phyloP scores from a whole-genome alignment of 2,113 vertebrate genomes.

The Gopherus evgoodei region DNA sequence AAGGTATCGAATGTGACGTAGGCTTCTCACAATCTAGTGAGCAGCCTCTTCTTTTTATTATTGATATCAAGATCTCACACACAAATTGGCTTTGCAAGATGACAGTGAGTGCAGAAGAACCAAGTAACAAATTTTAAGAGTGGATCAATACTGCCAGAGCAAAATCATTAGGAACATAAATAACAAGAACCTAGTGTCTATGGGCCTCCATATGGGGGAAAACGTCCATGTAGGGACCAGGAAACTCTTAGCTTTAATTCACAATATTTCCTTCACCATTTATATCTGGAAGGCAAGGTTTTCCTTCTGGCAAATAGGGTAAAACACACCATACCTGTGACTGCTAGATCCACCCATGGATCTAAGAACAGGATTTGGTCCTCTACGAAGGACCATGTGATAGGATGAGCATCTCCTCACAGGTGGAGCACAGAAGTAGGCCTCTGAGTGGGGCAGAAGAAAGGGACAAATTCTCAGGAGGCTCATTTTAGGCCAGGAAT shows the following conservation, averaged over 20 bases:
- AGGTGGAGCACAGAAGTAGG: background rate
- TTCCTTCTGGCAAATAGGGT: background rate
- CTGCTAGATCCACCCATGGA: too few species aligned
- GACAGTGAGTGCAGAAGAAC: background rate
- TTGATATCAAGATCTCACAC: conserved; percentile 7
- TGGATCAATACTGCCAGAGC: background rate
- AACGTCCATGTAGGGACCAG: background rate
- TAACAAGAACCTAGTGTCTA: background rate
- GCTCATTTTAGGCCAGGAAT: background rate
- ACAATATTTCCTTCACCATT: background rate
- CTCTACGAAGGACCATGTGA: background rate
- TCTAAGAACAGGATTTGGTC: background rate
- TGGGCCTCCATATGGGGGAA: background rate
- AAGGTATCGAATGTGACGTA: background rate
- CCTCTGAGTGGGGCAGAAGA: background rate
- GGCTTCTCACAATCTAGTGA: background rate
- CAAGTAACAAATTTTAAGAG: background rate
- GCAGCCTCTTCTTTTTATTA: background rate
- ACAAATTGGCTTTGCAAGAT: background rate
- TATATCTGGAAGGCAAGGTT: background rate
- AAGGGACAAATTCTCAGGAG: background rate
- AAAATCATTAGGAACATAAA: background rate
- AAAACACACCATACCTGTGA: background rate
- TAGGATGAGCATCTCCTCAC: background rate
- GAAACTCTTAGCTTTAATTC: background rate